These are phyloP conservation scores for Lagenorhynchus albirostris DNA, from an alignment of 2,113 vertebrate species.

Conservation along the genomic window DNA sequence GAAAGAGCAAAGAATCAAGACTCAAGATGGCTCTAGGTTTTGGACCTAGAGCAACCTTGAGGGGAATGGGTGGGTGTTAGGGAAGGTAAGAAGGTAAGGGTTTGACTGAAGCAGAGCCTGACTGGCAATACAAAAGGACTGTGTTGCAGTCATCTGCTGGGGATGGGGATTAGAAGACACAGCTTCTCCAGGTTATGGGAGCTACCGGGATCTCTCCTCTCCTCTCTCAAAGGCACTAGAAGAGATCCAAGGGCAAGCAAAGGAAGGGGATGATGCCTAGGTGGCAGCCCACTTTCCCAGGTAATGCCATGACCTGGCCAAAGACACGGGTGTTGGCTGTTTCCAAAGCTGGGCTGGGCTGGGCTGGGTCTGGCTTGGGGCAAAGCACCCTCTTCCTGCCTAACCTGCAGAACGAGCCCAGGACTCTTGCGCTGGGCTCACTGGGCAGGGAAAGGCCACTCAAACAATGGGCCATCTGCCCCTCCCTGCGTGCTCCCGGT, in stretches of 20 bases:
- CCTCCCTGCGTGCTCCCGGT: background rate
- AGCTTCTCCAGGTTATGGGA: background rate
- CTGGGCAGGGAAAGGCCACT: background rate
- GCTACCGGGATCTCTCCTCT: background rate
- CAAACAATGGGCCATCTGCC: background rate
- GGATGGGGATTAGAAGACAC: background rate
- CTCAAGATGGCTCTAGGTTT: background rate
- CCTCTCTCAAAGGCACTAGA: background rate
- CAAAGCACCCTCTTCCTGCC: background rate
- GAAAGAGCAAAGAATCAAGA: background rate
- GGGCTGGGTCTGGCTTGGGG: background rate
- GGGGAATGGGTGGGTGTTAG: background rate
- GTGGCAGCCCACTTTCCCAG: background rate
- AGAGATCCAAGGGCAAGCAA: background rate
- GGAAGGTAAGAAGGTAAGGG: background rate
- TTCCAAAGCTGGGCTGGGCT: background rate
- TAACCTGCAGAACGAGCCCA: background rate
- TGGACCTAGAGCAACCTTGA: background rate
- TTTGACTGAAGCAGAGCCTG: background rate
- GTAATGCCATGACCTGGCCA: background rate
- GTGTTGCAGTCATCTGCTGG: background rate
- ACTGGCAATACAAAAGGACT: background rate
- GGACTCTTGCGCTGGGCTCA: background rate
- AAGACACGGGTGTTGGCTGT: background rate
- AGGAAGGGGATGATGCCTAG: background rate